Conservation (phyloP, 1,140 invertebrate species). For the Drosophila insularis region DNA sequence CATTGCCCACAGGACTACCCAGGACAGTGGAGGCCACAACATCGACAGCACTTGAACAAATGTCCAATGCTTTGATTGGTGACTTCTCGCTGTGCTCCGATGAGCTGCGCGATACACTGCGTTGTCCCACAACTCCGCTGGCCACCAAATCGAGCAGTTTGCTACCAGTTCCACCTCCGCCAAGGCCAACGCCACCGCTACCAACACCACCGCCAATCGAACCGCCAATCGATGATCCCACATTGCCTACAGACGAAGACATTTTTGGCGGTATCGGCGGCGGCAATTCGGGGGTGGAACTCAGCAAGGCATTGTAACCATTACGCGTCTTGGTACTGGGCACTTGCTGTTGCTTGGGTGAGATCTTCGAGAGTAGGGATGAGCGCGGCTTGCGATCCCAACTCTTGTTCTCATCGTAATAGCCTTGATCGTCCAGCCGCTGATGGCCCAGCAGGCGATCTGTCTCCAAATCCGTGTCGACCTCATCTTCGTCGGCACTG, state of each 20-base stretch:
- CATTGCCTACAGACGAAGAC: constrained; percentile 15
- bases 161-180: constrained; percentile 20
- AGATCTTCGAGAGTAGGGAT: constrained; percentile 72
- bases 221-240: too few species aligned
- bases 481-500: constrained; percentile 87
- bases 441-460: constrained; percentile 94
- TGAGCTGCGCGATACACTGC: constrained; percentile 66
- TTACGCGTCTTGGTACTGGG: constrained; percentile 80
- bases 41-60: constrained; percentile 36
- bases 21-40: constrained; percentile 61
- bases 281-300: constrained; percentile 75
- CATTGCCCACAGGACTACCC: constrained; percentile 50
- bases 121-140: constrained; percentile 45
- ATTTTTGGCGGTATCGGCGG: constrained; percentile 72
- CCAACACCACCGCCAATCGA: background rate
- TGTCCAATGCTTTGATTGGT: constrained; percentile 45
- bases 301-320: constrained; percentile 77
- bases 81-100: constrained; percentile 79
- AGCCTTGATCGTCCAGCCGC: constrained; percentile 93
- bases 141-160: constrained; percentile 59
- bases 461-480: constrained; percentile 94
- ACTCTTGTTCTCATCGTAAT: constrained; percentile 92
- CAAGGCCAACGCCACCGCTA: background rate
- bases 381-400: constrained; percentile 78
- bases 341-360: constrained; percentile 75